A percentile compares a stretch with the other conserved stretches of the same genome.
phyloP scores from a whole-genome alignment of 92 coral and sea anemone genomes.

The Porites rus region DNA sequence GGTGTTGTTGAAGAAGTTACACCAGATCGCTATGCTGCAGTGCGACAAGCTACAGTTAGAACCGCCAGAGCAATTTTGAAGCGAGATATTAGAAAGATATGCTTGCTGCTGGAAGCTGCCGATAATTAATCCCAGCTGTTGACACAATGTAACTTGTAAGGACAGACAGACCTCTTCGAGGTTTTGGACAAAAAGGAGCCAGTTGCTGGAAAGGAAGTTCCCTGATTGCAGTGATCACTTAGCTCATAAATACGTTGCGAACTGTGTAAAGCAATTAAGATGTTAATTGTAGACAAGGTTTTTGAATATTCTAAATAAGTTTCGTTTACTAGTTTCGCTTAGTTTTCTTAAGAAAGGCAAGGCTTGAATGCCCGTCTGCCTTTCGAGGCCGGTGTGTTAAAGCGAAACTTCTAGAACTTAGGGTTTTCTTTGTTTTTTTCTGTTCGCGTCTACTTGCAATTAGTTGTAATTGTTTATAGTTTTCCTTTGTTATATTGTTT shows the following conservation, averaged over 20 bases:
- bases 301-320: too few relatives aligned
- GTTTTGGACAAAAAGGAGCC: too few relatives aligned
- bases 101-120: neutral
- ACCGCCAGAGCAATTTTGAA: slow-evolving; percentile 4
- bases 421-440: too few relatives aligned
- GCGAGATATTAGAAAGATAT: neutral
- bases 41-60: slow-evolving; percentile 20
- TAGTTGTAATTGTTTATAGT: too few relatives aligned
- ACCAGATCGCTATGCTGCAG: slow-evolving; percentile 13
- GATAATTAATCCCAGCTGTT: neutral
- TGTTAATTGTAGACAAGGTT: too few relatives aligned
- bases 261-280: neutral
- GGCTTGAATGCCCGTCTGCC: too few relatives aligned
- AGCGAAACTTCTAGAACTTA: too few relatives aligned
- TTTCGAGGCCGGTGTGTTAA: too few relatives aligned
- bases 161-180: neutral
- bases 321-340: too few relatives aligned
- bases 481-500: too few relatives aligned
- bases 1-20: slow-evolving; percentile 9
- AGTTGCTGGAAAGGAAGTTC: neutral
- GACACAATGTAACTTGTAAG: neutral
- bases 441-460: too few relatives aligned
- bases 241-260: neutral
- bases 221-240: neutral
- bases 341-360: too few relatives aligned